phyloP scores from a whole-genome alignment of 2,888 invertebrate species.

The Apamea crenata region DNA sequence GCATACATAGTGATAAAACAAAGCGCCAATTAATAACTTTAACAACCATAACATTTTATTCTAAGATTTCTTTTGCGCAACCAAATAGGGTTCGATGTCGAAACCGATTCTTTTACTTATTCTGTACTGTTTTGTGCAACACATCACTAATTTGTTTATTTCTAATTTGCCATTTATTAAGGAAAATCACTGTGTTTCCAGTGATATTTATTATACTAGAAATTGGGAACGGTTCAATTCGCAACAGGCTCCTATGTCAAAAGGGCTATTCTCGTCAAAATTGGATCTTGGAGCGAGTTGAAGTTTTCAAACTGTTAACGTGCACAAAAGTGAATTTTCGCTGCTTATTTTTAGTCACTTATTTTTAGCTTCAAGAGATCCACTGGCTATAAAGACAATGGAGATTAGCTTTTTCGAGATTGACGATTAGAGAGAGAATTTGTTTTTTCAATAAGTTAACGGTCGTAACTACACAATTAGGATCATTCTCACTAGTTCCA shows the following conservation, averaged over 20 bases:
- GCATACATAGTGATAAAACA: not conserved
- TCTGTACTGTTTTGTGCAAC: not conserved
- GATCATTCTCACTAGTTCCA: too few species aligned
- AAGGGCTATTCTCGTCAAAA: not conserved
- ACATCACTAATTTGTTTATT: conserved; percentile 4
- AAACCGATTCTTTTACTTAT: not conserved
- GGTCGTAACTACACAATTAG: not conserved
- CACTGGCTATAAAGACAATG: not conserved
- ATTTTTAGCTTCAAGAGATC: not conserved
- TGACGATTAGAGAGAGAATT: too few species aligned
- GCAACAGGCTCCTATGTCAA: not conserved
- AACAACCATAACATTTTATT: not conserved
- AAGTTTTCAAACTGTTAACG: not conserved
- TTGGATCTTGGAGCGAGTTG: not conserved
- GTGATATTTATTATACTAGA: not conserved
- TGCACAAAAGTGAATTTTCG: not conserved
- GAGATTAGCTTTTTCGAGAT: too few species aligned
- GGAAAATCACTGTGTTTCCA: not conserved
- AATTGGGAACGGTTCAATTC: not conserved
- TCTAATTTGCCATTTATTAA: not conserved
- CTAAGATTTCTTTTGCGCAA: not conserved
- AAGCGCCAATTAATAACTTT: not conserved
- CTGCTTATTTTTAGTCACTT: not conserved
- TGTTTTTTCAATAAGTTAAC: not conserved
- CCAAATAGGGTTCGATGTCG: not conserved